Evolutionary conservation across 2,113 vertebrate species (phyloP), one percentile per base, ranked within the genome.

Genomic region (Dicerorhinus sumatrensis): DNA sequence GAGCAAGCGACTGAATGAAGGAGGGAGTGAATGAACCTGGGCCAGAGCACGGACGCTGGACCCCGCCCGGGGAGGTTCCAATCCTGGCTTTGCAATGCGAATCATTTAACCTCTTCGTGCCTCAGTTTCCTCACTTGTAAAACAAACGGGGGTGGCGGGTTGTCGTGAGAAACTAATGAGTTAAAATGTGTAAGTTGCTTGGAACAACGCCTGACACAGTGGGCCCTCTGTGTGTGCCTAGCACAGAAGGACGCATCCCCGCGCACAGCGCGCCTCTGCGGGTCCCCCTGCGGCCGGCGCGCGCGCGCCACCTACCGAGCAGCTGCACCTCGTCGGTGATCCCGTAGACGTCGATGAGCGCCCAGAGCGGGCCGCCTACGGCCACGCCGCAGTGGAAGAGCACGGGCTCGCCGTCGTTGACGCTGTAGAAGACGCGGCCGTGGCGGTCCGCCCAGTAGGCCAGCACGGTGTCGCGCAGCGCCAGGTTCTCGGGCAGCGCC

Each of bases 381-480:
- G 99, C 99, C 98, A 99, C 99, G 12, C 99, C 99, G 95, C 99
- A 99, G 98, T 99, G 99, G 98, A 99, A 99, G 95, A 99, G 99
- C 98, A 99, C 99, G 0, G 99, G 99, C 93, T 99, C 99, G 23
- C 99, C 99, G 0, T 99, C 99, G 3, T 99, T 99, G 98, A 99
- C 99, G 91, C 99, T 99, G 99, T 99, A 99, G 99, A 99, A 99
- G 77, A 99, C 99, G 69, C 99, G 99, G 29, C 99, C 99, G 0
- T 99, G 99, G 67, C 99, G 99, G 97, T 99, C 99, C 0, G 99
- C 99, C 99, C 99, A 99, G 99, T 99, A 99, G 51, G 99, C 99
- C 98, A 99, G 97, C 70, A 99, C 99, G 21, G 99, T 99, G 99
- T 99, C 99, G 92, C 99, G 99, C 91, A 99, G 97, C 0, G 99